Conservation (phyloP, 2,797 vertebrate genomes). For the Schizothorax lantsangensis region DNA sequence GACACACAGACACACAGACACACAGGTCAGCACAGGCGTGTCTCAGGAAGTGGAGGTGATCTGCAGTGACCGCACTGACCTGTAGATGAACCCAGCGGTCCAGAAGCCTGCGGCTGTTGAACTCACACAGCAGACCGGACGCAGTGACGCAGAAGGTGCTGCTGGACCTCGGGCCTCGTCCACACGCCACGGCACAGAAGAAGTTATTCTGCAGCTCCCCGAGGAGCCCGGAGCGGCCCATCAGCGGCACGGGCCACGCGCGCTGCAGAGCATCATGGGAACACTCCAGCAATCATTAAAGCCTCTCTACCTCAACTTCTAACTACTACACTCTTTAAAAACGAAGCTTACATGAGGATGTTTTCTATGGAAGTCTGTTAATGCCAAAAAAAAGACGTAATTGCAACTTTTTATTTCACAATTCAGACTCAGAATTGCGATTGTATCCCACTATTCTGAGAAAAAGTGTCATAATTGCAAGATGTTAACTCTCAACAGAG, state of each 20-base stretch:
- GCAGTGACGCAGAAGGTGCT: slow-evolving; percentile 94
- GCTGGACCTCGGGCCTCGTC: slow-evolving; percentile 84
- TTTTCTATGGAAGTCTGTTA: not conserved
- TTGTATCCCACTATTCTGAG: too few relatives aligned
- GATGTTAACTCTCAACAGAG: too few relatives aligned
- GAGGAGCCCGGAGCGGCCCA: slow-evolving; percentile 91
- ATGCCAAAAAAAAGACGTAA: too few relatives aligned
- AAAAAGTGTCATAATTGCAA: too few relatives aligned
- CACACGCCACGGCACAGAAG: slow-evolving; percentile 92
- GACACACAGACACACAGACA: not conserved
- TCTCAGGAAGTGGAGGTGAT: too few relatives aligned
- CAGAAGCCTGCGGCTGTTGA: slow-evolving; percentile 88
- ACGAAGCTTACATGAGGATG: not conserved
- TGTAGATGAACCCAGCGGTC: slow-evolving; percentile 95
- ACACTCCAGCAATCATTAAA: not conserved
- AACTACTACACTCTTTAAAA: not conserved
- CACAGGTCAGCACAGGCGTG: too few relatives aligned
- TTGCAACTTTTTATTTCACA: too few relatives aligned
- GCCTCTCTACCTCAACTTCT: not conserved
- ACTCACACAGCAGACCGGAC: slow-evolving; percentile 91
- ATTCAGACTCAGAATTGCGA: too few relatives aligned
- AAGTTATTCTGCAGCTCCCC: slow-evolving; percentile 93
- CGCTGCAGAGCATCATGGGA: slow-evolving; percentile 72
- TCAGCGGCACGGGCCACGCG: slow-evolving; percentile 87
- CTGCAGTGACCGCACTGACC: slow-evolving; percentile 67